Conservation (phyloP, 1,140 invertebrate genomes). For the Antheraea mylitta region DNA sequence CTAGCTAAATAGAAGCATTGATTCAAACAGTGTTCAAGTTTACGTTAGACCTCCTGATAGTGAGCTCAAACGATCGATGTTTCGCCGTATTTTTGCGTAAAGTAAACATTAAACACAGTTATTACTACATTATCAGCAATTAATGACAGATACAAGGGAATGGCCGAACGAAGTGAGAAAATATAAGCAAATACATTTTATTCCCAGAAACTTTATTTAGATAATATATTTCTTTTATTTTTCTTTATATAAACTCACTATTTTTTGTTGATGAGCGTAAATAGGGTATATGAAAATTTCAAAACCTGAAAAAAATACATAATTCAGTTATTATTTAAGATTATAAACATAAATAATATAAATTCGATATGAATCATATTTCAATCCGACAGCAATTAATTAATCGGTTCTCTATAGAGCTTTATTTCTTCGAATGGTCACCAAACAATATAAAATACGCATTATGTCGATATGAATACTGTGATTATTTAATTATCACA, state of each 20-base stretch:
- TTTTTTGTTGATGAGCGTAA: slow-evolving; percentile 50
- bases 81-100: slow-evolving; percentile 5
- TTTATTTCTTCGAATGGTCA: too few species aligned
- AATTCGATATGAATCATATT: too few species aligned
- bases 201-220: neutral
- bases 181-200: neutral
- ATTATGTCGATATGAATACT: too few species aligned
- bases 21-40: slow-evolving; percentile 40
- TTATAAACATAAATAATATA: neutral
- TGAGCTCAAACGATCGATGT: slow-evolving; percentile 1
- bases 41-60: slow-evolving; percentile 31
- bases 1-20: slow-evolving; percentile 24
- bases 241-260: slow-evolving; percentile 6
- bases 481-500: too few species aligned
- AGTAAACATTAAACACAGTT: slow-evolving; percentile 11
- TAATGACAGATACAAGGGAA: slow-evolving; percentile 7
- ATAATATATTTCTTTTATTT: neutral
- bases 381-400: neutral
- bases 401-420: neutral
- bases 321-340: neutral
- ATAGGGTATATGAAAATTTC: slow-evolving; percentile 54
- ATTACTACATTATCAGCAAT: slow-evolving; percentile 1
- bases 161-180: slow-evolving; percentile 6
- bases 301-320: slow-evolving; percentile 50
- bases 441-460: too few species aligned